Evolutionary conservation across 2,113 vertebrate species (phyloP), one percentile per base, ranked within the genome.

Genomic region (Pionites leucogaster): DNA sequence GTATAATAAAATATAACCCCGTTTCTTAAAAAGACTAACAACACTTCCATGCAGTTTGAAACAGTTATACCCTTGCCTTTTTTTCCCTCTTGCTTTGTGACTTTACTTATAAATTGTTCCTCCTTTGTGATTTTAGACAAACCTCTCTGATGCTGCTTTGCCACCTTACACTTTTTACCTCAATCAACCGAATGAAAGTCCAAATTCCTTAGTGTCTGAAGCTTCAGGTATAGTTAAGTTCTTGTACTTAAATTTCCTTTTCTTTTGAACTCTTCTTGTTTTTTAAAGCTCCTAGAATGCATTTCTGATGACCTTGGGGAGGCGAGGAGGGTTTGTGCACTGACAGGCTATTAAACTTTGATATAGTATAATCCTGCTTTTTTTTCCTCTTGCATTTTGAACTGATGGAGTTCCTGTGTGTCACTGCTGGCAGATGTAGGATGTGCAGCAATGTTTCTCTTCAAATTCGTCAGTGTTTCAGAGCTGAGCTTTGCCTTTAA

Each of bases 161-260:
- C 97, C 97, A 47, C 95, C 96, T 52, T 97, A 94, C 65, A 71
- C 98, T 44, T 98, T 98, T 97, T 97, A 98, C 97, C 98, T 99
- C 97, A 98, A 81, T 47, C 97, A 97, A 93, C 98, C 98, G 47
- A 98, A 98, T 13, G 98, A 98, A 96, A 99, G 98, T 81, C 96
- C 97, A 0, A 96, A 86, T 90, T 98, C 98, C 16, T 49, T 99
- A 84, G 88, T 97, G 84, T 99, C 99, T 68, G 98, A 98, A 94
- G 98, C 97, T 83, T 99, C 99, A 98, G 99, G 99, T 99, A 99
- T 4, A 69, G 76, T 86, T 71, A 28, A 88, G 77, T 70, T 22
- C 33, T 70, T 72, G 33, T 55, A 52, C 39, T 74, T 71, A 5
- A 28, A 69, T 62, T 65, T 69, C 31, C 25, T 78, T 82, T 63